A percentile compares a stretch with the other conserved stretches of the same genome.
Conservation (phyloP, 2,113 vertebrate genomes). For the Xenus cinereus region DNA sequence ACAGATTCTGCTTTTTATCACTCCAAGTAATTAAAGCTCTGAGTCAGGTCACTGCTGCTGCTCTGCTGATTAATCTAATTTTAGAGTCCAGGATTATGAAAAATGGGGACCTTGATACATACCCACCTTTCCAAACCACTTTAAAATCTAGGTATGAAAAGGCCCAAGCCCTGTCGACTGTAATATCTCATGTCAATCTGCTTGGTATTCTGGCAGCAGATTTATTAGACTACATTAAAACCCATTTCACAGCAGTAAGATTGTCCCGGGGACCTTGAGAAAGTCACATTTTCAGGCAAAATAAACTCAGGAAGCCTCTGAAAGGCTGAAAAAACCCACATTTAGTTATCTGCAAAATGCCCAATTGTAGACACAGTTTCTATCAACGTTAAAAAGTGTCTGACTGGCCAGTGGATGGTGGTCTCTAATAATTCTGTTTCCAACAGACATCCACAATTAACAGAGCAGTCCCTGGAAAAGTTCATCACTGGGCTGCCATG, state of each 20-base stretch:
- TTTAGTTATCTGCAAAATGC: not conserved
- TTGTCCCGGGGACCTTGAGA: not conserved
- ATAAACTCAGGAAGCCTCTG: not conserved
- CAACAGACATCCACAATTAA: not conserved
- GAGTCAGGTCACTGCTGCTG: conserved; percentile 1
- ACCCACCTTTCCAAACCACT: not conserved
- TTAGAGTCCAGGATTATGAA: not conserved
- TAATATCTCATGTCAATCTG: conserved; percentile 11
- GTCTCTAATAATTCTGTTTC: not conserved
- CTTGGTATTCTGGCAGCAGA: conserved; percentile 2
- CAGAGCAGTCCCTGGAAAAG: not conserved
- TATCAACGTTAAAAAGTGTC: not conserved
- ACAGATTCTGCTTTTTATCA: conserved; percentile 12
- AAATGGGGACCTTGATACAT: not conserved
- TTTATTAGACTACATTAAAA: conserved; percentile 17
- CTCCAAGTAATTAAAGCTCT: not conserved
- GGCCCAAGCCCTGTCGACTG: not conserved
- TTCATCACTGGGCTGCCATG: not conserved
- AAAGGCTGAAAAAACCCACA: not conserved
- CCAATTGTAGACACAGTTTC: not conserved
- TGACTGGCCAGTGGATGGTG: not conserved
- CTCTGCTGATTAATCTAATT: conserved; percentile 9
- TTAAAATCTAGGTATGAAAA: not conserved
- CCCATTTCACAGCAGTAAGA: not conserved
- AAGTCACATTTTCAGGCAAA: not conserved